Evolutionary conservation across 2,888 invertebrate species (phyloP), one percentile per base, ranked within the genome.

Genomic region (Heliconius hortense): DNA sequence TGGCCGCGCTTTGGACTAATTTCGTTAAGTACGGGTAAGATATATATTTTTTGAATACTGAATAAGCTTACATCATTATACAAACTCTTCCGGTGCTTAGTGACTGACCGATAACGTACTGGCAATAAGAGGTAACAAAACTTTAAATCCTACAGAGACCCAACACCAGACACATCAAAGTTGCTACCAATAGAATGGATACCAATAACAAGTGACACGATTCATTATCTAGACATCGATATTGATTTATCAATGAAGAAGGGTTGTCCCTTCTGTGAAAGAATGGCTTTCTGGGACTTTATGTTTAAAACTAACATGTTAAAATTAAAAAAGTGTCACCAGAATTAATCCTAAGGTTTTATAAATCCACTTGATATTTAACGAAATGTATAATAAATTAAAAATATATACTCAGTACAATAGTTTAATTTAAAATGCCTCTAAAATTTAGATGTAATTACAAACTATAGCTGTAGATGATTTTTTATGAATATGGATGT

Each of bases 1-100:
- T 92, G 79, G 90, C 90, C 0, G 84, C 84, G 0, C 82, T 92
- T 83, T 92, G 91, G 91, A 85, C 92, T 0, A 92, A 92, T 76
- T 91, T 91, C 73, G 89, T 82, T 0, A 92, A 91, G 82, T 86
- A 84, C 69, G 83, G 88, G 92, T 91, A 82, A 68, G 82, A 31
- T 31, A 15, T 60, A 2, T 7, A 15, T 56, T 8, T 56, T n/a
- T 8, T n/a, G 5, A 56, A 21, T 8, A 56, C 13, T 48, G 18
- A 18, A 48, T 48, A n/a, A 48, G 48, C 48, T 18, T 18, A 18
- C 18, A 48, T 48, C 39, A 2, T 11, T 39, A 39, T 39, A 39
- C 4, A 13, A 39, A 39, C 39, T 39, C 39, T 39, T 13, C 39
- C 39, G 39, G 13, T 39, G 13, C 39, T 13, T 39, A 39, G 39